These are phyloP conservation scores for Megaceryle torquata DNA, from an alignment of 2,113 vertebrate species.

Conservation along the genomic window DNA sequence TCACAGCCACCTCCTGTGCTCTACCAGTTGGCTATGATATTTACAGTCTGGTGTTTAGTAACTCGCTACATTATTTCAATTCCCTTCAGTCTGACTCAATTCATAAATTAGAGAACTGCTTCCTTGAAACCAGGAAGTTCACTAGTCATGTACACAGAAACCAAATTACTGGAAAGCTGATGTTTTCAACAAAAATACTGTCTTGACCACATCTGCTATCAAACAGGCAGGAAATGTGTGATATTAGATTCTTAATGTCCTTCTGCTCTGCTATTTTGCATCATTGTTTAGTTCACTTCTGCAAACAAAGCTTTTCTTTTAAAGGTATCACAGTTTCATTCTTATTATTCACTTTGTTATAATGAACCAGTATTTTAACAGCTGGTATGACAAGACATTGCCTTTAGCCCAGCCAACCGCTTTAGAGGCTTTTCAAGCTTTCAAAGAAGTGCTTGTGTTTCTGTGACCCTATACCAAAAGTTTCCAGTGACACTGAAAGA, in stretches of 20 bases:
- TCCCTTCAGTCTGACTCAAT: slow-evolving; percentile 42
- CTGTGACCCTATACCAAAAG: background rate
- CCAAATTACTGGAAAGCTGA: background rate
- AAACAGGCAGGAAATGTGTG: background rate
- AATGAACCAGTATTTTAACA: background rate
- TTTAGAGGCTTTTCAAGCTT: background rate
- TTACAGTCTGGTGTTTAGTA: background rate
- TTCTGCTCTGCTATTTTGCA: background rate
- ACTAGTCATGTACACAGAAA: background rate
- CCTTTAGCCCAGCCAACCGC: background rate
- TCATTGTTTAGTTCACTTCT: background rate
- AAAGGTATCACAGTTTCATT: background rate
- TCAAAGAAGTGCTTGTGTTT: background rate
- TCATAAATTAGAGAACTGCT: slow-evolving; percentile 35
- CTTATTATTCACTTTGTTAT: background rate
- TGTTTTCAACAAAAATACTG: background rate
- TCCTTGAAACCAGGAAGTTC: slow-evolving; percentile 51
- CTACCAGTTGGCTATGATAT: background rate
- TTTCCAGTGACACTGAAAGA: background rate
- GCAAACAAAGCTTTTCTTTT: background rate
- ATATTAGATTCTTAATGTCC: background rate
- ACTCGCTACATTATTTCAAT: background rate
- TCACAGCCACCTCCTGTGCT: background rate
- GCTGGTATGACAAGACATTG: background rate
- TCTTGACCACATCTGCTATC: background rate